Conservation (phyloP, 2,113 vertebrate species). For the Clarias macrocephalus region DNA sequence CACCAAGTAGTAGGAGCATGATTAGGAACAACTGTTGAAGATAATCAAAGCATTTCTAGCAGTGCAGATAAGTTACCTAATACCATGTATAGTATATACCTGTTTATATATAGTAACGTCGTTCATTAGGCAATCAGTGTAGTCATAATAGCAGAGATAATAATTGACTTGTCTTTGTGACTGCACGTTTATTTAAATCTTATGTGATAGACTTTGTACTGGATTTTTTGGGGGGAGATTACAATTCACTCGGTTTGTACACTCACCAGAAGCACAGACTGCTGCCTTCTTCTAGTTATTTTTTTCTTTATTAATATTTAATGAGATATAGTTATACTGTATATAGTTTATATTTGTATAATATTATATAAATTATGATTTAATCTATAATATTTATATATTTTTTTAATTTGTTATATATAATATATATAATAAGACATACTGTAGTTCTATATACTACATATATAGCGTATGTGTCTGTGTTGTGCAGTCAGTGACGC, state of each 20-base stretch:
- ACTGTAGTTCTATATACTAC: too few relatives aligned
- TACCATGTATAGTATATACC: background rate
- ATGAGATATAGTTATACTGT: background rate
- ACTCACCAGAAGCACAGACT: background rate
- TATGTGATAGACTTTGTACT: background rate
- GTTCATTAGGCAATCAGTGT: background rate
- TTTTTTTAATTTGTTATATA: too few relatives aligned
- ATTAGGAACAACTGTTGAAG: background rate
- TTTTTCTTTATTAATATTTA: background rate
- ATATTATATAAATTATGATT: too few relatives aligned
- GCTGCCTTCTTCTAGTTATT: background rate
- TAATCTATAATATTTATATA: too few relatives aligned
- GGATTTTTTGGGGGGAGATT: background rate
- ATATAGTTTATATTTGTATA: too few relatives aligned
- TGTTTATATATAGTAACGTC: background rate
- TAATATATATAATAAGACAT: too few relatives aligned
- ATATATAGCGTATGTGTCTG: slow-evolving; percentile 17
- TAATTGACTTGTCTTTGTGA: background rate
- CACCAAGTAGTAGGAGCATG: background rate
- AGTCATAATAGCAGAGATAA: background rate
- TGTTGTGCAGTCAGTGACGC: slow-evolving; percentile 75
- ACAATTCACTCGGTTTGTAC: background rate
- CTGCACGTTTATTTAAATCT: background rate
- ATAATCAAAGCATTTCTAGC: background rate
- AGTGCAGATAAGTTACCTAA: background rate